Conservation (phyloP, 2,888 invertebrate species). For the Drosophila meridionalis region DNA sequence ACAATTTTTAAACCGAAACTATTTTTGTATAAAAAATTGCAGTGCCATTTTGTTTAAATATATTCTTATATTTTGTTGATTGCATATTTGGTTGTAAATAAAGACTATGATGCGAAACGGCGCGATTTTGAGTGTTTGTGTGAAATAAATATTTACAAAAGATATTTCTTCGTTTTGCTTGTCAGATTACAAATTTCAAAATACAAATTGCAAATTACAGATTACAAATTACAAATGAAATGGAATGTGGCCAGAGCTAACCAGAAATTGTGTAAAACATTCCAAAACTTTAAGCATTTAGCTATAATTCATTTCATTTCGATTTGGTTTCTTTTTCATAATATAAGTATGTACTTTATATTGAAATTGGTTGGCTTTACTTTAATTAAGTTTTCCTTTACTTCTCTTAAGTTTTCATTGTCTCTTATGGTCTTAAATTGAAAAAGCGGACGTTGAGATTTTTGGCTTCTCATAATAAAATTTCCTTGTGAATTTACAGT, state of each 20-base stretch:
- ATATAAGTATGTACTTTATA: conserved; percentile 32
- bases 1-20: conserved; percentile 64
- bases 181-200: conserved; percentile 15
- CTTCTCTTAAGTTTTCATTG: conserved; percentile 26
- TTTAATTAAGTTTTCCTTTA: conserved; percentile 21
- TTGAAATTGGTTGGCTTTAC: conserved; percentile 48
- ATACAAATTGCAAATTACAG: conserved; percentile 21
- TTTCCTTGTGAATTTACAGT: conserved; percentile 65
- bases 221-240: conserved; percentile 40
- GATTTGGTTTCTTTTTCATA: conserved; percentile 28
- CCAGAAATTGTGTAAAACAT: conserved; percentile 39
- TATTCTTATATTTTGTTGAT: conserved; percentile 13
- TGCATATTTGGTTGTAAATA: conserved; percentile 29
- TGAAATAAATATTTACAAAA: conserved; percentile 78
- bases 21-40: conserved; percentile 65
- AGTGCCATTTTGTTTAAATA: conserved; percentile 51
- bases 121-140: conserved; percentile 37
- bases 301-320: conserved; percentile 26
- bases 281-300: conserved; percentile 50
- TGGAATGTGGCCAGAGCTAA: conserved; percentile 54
- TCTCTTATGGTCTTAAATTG: conserved; percentile 47
- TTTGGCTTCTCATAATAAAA: conserved; percentile 66
- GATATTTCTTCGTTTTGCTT: conserved; percentile 23
- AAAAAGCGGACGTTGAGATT: conserved; percentile 76
- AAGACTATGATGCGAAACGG: conserved; percentile 35